These are phyloP conservation scores for Alligator mississippiensis DNA, from an alignment of 2,113 vertebrate genomes.

Conservation along the genomic window DNA sequence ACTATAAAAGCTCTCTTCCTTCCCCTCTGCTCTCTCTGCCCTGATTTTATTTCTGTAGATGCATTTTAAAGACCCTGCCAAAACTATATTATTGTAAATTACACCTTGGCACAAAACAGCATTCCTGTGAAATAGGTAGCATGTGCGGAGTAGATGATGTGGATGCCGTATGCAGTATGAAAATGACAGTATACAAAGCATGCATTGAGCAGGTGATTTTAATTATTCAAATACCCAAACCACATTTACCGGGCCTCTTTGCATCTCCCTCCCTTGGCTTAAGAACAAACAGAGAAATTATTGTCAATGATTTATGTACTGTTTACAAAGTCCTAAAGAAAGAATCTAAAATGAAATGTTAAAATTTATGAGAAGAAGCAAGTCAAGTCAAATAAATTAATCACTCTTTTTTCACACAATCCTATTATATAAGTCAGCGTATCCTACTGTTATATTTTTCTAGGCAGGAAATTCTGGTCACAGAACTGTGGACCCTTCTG, in stretches of 20 bases:
- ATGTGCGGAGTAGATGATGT: too few species aligned
- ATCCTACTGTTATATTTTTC: background rate
- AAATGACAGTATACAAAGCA: background rate
- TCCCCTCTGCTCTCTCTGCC: background rate
- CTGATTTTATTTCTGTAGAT: background rate
- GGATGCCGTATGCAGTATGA: background rate
- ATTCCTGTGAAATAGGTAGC: background rate
- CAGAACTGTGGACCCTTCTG: background rate
- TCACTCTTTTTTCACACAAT: background rate
- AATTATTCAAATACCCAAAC: background rate
- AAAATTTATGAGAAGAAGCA: background rate
- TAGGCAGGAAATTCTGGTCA: background rate
- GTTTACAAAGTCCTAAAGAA: background rate
- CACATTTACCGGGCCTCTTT: background rate
- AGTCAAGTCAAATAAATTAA: background rate
- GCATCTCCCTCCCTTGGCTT: background rate
- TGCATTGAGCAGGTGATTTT: background rate
- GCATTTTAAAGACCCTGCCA: background rate
- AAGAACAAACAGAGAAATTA: background rate
- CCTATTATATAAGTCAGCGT: background rate
- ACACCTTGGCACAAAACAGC: background rate
- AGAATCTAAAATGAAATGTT: background rate
- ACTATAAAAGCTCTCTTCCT: background rate
- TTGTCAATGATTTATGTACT: background rate
- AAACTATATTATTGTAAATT: background rate